Percentiles rank a stretch among this genome's conserved stretches.
These are phyloP conservation scores for Pipistrellus nathusii DNA, from an alignment of 2,797 vertebrate genomes.

Conservation along the genomic window DNA sequence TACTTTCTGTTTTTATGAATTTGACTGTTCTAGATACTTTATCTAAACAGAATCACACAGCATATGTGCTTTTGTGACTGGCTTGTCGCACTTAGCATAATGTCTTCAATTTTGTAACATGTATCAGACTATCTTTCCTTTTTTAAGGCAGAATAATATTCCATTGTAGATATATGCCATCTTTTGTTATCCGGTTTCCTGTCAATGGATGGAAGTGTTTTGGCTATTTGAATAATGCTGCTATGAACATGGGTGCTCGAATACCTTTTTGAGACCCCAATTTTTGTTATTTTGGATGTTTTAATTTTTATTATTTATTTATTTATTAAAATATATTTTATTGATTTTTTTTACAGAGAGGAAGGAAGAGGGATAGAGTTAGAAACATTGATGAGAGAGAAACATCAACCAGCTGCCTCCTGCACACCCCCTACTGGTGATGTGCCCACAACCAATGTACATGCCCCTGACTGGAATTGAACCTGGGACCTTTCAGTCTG, in stretches of 20 bases:
- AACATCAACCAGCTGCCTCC: no score
- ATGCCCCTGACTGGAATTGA: no score
- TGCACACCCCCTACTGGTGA: no score
- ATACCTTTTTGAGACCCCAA: neutral
- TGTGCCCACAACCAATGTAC: no score
- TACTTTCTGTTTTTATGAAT: neutral
- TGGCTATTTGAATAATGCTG: neutral
- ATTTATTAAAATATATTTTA: no score
- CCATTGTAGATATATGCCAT: neutral
- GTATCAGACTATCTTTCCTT: neutral
- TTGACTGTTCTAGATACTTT: neutral
- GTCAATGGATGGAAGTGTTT: neutral
- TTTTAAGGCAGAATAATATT: neutral
- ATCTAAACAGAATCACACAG: neutral
- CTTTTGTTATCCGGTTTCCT: neutral
- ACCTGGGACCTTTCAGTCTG: no score
- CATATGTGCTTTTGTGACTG: neutral
- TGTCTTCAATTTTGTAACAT: neutral
- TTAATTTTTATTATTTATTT: neutral
- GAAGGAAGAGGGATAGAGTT: no score
- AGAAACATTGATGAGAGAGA: no score
- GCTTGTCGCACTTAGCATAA: neutral
- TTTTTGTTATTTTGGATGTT: neutral
- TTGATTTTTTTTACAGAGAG: no score
- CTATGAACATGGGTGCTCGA: neutral